Conservation (phyloP, 2,888 invertebrate genomes). For the Ormyrus labotus region DNA sequence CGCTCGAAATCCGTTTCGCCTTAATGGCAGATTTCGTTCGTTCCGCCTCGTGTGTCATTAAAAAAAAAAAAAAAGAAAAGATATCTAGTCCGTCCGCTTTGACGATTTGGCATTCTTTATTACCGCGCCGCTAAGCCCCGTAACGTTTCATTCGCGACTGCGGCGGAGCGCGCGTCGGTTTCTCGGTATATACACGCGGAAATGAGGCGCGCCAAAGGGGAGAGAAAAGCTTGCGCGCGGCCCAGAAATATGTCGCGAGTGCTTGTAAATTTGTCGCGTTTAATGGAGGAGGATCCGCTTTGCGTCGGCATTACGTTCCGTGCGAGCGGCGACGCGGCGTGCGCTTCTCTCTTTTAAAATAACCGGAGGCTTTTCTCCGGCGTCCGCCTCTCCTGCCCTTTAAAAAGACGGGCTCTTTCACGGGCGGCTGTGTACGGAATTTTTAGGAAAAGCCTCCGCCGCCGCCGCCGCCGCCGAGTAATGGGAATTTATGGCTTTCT, state of each 20-base stretch:
- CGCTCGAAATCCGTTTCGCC: too few species aligned
- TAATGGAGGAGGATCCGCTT: conserved; percentile 60
- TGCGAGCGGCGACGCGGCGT: not conserved
- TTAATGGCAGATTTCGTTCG: too few species aligned
- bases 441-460: conserved; percentile 25
- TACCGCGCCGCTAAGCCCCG: not conserved
- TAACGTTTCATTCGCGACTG: not conserved
- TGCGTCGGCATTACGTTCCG: conserved; percentile 2
- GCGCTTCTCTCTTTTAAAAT: conserved; percentile 35
- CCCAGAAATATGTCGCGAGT: conserved; percentile 41
- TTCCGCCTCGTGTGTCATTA: too few species aligned
- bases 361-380: conserved; percentile 37
- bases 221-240: not conserved
- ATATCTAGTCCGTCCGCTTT: too few species aligned
- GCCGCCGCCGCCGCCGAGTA: not conserved
- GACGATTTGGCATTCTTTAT: not conserved
- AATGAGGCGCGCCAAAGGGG: not conserved
- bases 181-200: not conserved
- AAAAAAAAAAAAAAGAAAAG: too few species aligned
- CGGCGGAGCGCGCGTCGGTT: not conserved
- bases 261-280: conserved; percentile 63
- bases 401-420: conserved; percentile 32
- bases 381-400: conserved; percentile 1
- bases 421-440: conserved; percentile 7
- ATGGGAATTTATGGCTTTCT: conserved; percentile 48